phyloP scores from a whole-genome alignment of 2,113 vertebrate genomes.

The Colius striatus region DNA sequence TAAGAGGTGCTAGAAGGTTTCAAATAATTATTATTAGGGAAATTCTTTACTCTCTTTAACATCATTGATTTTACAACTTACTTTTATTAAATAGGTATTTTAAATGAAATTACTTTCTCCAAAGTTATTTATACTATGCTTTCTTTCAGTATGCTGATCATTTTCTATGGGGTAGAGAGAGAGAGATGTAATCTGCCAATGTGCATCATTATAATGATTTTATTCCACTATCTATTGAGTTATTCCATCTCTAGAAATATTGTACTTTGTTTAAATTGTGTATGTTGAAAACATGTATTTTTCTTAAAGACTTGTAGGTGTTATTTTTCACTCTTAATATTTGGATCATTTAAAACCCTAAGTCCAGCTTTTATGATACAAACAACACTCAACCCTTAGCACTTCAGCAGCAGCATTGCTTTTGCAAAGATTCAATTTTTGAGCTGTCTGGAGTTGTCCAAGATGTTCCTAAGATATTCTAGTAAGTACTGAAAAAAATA shows the following conservation, averaged over 20 bases:
- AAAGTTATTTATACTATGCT: neutral
- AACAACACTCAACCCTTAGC: neutral
- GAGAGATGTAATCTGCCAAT: neutral
- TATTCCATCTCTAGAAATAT: neutral
- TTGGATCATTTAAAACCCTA: neutral
- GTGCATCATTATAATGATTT: neutral
- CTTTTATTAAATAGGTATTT: neutral
- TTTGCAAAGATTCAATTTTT: conserved; percentile 2
- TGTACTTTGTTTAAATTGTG: neutral
- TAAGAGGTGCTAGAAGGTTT: neutral
- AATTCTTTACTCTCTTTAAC: neutral
- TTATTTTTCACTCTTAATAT: neutral
- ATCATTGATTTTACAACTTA: neutral
- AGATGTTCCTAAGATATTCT: neutral
- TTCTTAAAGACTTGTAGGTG: neutral
- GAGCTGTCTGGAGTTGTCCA: neutral
- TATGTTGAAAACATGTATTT: neutral
- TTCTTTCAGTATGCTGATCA: neutral
- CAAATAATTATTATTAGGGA: neutral
- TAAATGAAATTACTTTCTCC: neutral
- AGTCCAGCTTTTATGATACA: neutral
- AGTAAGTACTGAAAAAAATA: neutral
- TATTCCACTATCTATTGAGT: neutral
- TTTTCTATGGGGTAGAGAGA: neutral
- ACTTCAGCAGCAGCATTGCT: neutral